phyloP scores from a whole-genome alignment of 1,140 invertebrate species.

The Heliconius eleuchia region DNA sequence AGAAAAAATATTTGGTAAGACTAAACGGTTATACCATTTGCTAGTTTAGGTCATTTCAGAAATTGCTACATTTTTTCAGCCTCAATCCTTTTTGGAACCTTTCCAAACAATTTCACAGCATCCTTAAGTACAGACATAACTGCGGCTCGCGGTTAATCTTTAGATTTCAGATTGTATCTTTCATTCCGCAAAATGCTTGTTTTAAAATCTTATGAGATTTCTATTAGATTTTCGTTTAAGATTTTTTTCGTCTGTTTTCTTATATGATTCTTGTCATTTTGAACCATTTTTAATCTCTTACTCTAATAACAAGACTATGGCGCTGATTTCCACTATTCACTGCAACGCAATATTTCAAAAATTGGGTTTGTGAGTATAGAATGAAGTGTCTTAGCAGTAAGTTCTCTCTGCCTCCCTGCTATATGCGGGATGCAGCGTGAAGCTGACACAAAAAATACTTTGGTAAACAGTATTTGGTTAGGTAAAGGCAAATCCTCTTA shows the following conservation, averaged over 20 bases:
- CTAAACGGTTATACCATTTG: constrained; percentile 25
- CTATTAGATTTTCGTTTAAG: neutral
- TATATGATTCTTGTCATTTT: neutral
- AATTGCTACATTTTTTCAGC: constrained; percentile 31
- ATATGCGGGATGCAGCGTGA: neutral
- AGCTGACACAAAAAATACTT: neutral
- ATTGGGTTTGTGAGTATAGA: neutral
- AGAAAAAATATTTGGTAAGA: constrained; percentile 4
- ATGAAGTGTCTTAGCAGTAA: neutral
- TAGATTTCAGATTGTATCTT: constrained; percentile 30
- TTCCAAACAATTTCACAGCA: constrained; percentile 40
- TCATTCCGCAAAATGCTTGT: constrained; percentile 23
- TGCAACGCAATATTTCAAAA: neutral
- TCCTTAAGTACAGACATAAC: constrained; percentile 38
- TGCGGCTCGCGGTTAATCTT: constrained; percentile 35
- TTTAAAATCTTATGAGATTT: neutral
- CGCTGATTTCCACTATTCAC: neutral
- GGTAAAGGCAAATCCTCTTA: neutral
- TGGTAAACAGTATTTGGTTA: neutral
- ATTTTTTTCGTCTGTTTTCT: neutral
- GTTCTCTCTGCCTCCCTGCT: neutral
- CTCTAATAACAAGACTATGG: neutral
- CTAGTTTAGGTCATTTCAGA: constrained; percentile 25
- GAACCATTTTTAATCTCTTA: neutral
- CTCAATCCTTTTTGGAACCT: constrained; percentile 35